Percentiles rank a stretch among this genome's conserved stretches.
Conservation (phyloP, 2,113 vertebrate genomes). For the Hippocampus mohnikei region DNA sequence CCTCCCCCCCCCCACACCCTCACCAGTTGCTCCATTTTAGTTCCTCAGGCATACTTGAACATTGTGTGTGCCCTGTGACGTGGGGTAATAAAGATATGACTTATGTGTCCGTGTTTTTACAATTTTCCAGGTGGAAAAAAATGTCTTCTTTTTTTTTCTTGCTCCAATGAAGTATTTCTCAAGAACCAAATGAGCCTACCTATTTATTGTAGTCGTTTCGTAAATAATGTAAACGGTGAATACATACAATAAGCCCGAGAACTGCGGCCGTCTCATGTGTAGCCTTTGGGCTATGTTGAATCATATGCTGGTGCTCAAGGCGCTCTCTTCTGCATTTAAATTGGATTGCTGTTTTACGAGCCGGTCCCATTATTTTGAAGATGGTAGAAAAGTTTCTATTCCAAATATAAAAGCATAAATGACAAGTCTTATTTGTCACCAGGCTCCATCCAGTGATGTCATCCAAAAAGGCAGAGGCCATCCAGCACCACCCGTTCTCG, state of each 20-base stretch:
- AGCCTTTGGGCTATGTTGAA: conserved; percentile 61
- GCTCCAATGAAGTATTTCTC: conserved; percentile 66
- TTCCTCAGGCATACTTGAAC: conserved; percentile 70
- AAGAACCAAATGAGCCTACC: conserved; percentile 60
- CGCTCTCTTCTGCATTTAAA: conserved; percentile 45
- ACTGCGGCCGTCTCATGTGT: conserved; percentile 52
- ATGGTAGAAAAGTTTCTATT: too few species aligned
- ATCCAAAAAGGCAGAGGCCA: conserved; percentile 24
- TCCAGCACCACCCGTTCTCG: conserved; percentile 15
- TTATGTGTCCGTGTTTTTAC: conserved; percentile 67
- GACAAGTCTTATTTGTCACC: background rate
- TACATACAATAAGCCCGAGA: conserved; percentile 36
- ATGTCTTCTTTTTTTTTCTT: conserved; percentile 56
- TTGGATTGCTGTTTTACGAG: background rate
- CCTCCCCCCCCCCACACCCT: conserved; percentile 15
- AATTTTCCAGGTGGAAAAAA: conserved; percentile 40
- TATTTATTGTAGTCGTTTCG: conserved; percentile 64
- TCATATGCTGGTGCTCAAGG: conserved; percentile 52
- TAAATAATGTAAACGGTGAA: conserved; percentile 47
- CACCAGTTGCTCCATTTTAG: conserved; percentile 58
- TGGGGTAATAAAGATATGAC: conserved; percentile 68
- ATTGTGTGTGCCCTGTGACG: conserved; percentile 68
- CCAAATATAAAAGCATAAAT: conserved; percentile 35
- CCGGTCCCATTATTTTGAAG: too few species aligned
- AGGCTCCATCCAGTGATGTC: background rate